phyloP scores from a whole-genome alignment of 2,888 invertebrate genomes.

The Eulithis testata region DNA sequence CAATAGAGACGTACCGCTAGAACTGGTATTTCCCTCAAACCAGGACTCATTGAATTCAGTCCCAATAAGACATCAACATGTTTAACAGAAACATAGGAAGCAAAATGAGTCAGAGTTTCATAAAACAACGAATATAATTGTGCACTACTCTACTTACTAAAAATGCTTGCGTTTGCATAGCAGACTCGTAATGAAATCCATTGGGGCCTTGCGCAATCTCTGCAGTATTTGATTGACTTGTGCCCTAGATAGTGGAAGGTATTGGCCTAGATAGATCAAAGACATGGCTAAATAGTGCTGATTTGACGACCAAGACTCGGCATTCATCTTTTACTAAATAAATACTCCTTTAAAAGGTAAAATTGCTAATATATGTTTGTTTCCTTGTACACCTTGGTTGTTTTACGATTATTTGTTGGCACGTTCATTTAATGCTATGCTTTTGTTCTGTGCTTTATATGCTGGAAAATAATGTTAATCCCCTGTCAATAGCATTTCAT shows the following conservation, averaged over 20 bases:
- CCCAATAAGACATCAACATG: too few relatives aligned
- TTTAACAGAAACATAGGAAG: too few relatives aligned
- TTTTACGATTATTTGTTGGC: too few relatives aligned
- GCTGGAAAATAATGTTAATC: too few relatives aligned
- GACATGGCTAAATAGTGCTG: background rate
- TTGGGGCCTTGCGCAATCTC: conserved; percentile 14
- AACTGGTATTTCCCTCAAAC: background rate
- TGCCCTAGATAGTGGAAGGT: conserved; percentile 15
- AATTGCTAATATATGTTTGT: too few relatives aligned
- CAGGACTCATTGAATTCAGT: too few relatives aligned
- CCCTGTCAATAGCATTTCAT: too few relatives aligned
- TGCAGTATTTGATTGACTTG: conserved; percentile 16
- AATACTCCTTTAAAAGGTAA: too few relatives aligned
- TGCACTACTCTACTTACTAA: conserved; percentile 2
- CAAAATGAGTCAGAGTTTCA: background rate
- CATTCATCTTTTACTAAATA: too few relatives aligned
- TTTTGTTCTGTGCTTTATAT: too few relatives aligned
- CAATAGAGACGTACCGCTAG: background rate
- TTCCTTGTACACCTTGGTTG: too few relatives aligned
- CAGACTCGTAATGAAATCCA: conserved; percentile 13
- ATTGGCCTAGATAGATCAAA: background rate
- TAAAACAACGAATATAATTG: background rate
- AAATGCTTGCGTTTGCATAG: conserved; percentile 6
- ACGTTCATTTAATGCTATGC: too few relatives aligned
- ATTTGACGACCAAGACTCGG: background rate